These are phyloP conservation scores for Aphodius granarius DNA, from an alignment of 2,888 invertebrate species.

Conservation along the genomic window DNA sequence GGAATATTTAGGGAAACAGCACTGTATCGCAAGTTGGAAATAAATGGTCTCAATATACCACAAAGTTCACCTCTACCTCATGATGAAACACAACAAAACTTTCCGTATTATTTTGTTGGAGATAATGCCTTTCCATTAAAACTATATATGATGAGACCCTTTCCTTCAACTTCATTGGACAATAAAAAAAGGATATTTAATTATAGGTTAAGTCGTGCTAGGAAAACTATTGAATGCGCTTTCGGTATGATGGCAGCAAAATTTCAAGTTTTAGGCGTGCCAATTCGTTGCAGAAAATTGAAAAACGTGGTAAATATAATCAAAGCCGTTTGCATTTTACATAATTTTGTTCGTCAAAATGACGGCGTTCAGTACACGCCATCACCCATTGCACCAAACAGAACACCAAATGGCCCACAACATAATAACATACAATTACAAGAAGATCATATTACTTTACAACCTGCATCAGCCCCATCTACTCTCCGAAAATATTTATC, in stretches of 20 bases:
- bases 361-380: slow-evolving; percentile 27
- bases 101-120: slow-evolving; percentile 21
- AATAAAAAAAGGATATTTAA: no score
- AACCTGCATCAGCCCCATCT: no score
- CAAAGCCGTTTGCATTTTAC: slow-evolving; percentile 21
- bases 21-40: slow-evolving; percentile 30
- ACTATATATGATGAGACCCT: slow-evolving; percentile 17
- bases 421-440: no score
- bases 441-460: no score
- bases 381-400: no score
- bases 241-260: slow-evolving; percentile 29
- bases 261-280: slow-evolving; percentile 18
- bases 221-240: slow-evolving; percentile 26
- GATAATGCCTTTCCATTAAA: slow-evolving; percentile 21
- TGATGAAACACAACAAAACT: neutral
- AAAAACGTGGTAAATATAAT: slow-evolving; percentile 19
- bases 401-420: no score
- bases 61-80: slow-evolving; percentile 3
- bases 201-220: slow-evolving; percentile 4
- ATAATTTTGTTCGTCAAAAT: slow-evolving; percentile 12
- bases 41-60: slow-evolving; percentile 20
- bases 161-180: neutral
- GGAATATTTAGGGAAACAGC: slow-evolving; percentile 37
- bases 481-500: no score
- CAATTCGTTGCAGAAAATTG: slow-evolving; percentile 20